Evolutionary conservation across 2,888 invertebrate species (phyloP).

Genomic region (Calameuta idolon): DNA sequence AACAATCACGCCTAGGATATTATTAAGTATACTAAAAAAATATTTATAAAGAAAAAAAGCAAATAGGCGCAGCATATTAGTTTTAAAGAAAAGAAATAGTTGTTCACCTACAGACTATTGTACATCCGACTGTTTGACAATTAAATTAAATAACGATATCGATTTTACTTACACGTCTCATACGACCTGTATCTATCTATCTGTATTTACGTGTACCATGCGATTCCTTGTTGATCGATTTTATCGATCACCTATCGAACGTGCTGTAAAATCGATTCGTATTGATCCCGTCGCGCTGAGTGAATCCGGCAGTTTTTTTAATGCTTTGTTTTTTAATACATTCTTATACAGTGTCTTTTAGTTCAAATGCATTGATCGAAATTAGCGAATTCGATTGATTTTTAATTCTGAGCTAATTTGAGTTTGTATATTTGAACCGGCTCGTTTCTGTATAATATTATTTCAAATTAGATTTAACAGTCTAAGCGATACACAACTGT

Average conservation of each 20-base stretch:
- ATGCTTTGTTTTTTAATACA: constrained; percentile 21
- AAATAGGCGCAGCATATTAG: constrained; percentile 33
- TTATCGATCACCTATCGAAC: background rate
- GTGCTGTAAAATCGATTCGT: constrained; percentile 8
- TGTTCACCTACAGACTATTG: constrained; percentile 26
- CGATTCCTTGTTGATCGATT: background rate
- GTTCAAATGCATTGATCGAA: background rate
- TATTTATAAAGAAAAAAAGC: constrained; percentile 16
- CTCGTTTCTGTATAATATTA: background rate
- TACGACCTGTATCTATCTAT: background rate
- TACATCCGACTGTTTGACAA: constrained; percentile 14
- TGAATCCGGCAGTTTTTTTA: constrained; percentile 35
- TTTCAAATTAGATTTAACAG: background rate
- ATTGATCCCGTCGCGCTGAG: background rate
- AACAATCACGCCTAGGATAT: constrained; percentile 30
- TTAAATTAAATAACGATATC: background rate
- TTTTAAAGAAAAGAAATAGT: constrained; percentile 31
- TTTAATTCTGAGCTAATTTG: background rate
- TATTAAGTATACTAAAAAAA: constrained; percentile 28
- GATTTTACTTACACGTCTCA: background rate
- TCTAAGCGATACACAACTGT: background rate
- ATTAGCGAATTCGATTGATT: background rate
- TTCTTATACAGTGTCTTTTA: background rate
- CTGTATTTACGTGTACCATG: background rate
- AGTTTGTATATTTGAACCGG: background rate